phyloP scores from a whole-genome alignment of 1,140 invertebrate species.

The Palaemon carinicauda region DNA sequence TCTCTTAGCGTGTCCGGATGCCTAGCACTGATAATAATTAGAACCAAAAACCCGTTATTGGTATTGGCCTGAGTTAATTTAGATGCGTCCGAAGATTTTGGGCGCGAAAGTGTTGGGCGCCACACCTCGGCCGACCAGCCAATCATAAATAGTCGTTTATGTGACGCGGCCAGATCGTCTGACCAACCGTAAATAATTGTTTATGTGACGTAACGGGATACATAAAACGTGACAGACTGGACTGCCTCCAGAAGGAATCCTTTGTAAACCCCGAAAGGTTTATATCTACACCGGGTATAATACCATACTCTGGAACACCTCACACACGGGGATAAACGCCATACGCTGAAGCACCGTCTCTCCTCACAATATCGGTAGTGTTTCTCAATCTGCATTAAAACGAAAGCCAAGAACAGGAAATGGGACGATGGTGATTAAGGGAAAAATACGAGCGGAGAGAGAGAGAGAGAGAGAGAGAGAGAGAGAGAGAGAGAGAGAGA shows the following conservation, averaged over 20 bases:
- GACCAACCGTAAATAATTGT: conserved; percentile 45
- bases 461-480: conserved; percentile 17
- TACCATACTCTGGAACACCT: not conserved
- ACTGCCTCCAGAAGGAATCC: too few relatives aligned
- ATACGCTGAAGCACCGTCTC: too few relatives aligned
- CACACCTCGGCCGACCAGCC: conserved; percentile 35
- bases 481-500: not conserved
- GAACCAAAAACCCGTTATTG: not conserved
- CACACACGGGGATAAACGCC: too few relatives aligned
- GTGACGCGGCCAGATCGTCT: conserved; percentile 30
- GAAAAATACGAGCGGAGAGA: not conserved
- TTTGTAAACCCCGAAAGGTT: not conserved
- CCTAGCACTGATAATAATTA: not conserved
- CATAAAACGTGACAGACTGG: conserved; percentile 38
- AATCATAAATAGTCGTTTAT: conserved; percentile 50
- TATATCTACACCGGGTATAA: not conserved
- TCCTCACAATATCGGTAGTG: too few relatives aligned
- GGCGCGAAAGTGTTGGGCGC: conserved; percentile 24
- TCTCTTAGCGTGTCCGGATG: not conserved
- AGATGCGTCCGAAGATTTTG: conserved; percentile 34
- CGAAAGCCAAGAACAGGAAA: not conserved
- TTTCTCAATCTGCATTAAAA: too few relatives aligned
- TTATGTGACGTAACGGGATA: conserved; percentile 27
- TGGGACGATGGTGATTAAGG: not conserved
- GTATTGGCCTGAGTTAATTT: conserved; percentile 6